Conservation (phyloP, 2,888 invertebrate species). For the Agriotes lineatus region DNA sequence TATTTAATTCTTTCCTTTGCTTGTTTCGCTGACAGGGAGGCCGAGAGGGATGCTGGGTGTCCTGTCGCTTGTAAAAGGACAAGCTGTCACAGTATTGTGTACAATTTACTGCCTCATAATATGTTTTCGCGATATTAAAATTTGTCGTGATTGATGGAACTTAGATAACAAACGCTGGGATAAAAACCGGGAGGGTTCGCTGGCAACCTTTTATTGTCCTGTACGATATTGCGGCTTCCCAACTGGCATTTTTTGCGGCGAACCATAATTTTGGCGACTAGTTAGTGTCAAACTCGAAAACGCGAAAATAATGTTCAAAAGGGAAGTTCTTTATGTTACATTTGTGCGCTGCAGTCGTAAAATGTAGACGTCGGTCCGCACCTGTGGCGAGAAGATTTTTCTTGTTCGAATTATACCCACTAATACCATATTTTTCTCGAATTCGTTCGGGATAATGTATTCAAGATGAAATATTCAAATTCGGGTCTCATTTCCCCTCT, state of each 20-base stretch:
- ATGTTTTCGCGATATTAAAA: constrained; percentile 67
- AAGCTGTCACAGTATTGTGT: constrained; percentile 65
- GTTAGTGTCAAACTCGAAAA: constrained; percentile 37
- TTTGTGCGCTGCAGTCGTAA: constrained; percentile 49
- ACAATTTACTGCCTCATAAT: constrained; percentile 65
- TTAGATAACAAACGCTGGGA: constrained; percentile 60
- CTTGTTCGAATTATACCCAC: constrained; percentile 54
- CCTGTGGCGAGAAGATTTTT: constrained; percentile 55
- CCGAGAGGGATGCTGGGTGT: constrained; percentile 37
- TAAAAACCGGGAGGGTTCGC: constrained; percentile 58
- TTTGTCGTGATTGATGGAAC: constrained; percentile 67
- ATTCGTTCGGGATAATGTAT: constrained; percentile 59
- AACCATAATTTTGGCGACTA: constrained; percentile 50
- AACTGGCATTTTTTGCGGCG: constrained; percentile 51
- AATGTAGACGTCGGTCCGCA: constrained; percentile 60
- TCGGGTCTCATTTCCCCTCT: constrained; percentile 62
- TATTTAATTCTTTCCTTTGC: constrained; percentile 40
- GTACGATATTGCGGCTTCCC: constrained; percentile 49
- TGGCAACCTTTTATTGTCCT: constrained; percentile 54
- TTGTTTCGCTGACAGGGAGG: constrained; percentile 34
- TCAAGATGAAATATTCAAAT: constrained; percentile 64
- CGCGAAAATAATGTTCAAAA: constrained; percentile 31
- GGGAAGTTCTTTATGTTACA: constrained; percentile 36
- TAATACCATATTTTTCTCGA: constrained; percentile 61
- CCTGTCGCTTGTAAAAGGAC: constrained; percentile 55